Evolutionary conservation across 2,113 vertebrate species (phyloP).

Genomic region (Euleptes europaea): DNA sequence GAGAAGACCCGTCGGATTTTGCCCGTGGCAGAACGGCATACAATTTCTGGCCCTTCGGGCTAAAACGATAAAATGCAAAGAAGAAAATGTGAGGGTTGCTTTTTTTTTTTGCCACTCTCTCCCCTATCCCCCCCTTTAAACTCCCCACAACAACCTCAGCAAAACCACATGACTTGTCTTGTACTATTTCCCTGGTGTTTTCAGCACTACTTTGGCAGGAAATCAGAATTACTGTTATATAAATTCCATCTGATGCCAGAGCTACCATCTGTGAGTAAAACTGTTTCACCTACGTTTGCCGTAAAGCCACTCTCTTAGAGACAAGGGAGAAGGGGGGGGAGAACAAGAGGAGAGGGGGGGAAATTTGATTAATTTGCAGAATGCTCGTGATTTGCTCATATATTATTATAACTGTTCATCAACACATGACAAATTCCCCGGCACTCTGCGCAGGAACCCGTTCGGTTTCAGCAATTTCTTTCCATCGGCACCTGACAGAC

Average conservation of each 20-base stretch:
- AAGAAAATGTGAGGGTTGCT: slow-evolving; percentile 69
- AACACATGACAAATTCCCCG: slow-evolving; percentile 89
- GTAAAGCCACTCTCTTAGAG: slow-evolving; percentile 85
- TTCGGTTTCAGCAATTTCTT: slow-evolving; percentile 87
- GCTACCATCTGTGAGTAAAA: slow-evolving; percentile 90
- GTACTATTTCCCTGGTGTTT: slow-evolving; percentile 86
- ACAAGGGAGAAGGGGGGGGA: slow-evolving; percentile 77
- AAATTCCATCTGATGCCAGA: slow-evolving; percentile 96
- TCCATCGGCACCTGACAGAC: slow-evolving; percentile 89
- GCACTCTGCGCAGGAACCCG: slow-evolving; percentile 84
- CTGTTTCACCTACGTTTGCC: slow-evolving; percentile 87
- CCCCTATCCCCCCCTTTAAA: slow-evolving; percentile 69
- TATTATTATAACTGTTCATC: slow-evolving; percentile 94
- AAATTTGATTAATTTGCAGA: slow-evolving; percentile 93
- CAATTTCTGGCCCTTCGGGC: slow-evolving; percentile 81
- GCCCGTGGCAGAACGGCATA: slow-evolving; percentile 78
- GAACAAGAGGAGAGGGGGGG: slow-evolving; percentile 38
- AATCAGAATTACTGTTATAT: slow-evolving; percentile 91
- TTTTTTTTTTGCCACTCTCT: not conserved
- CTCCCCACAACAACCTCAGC: slow-evolving; percentile 85
- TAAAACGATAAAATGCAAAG: slow-evolving; percentile 78
- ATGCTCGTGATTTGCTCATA: slow-evolving; percentile 93
- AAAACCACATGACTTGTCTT: slow-evolving; percentile 84
- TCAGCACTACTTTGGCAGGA: slow-evolving; percentile 86
- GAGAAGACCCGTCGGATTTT: slow-evolving; percentile 72